A percentile compares a stretch with the other conserved stretches of the same genome.
phyloP scores from a whole-genome alignment of 2,797 vertebrate genomes.

The Meriones psammophilus region DNA sequence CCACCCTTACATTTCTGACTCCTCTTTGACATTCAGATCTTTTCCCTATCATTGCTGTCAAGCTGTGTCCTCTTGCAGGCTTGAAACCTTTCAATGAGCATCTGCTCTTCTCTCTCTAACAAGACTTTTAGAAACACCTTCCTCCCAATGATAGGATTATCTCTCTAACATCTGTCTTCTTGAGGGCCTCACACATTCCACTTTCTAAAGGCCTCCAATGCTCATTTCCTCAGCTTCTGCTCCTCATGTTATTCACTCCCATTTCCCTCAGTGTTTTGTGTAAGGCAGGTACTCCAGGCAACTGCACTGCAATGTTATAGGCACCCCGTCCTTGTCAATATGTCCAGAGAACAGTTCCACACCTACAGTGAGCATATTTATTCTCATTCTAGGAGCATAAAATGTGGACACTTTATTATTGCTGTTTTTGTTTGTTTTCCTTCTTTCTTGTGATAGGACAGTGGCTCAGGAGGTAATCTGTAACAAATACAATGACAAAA shows the following conservation, averaged over 20 bases:
- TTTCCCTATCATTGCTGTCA: slow-evolving; percentile 32
- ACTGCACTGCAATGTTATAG: neutral
- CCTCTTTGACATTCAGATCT: slow-evolving; percentile 12
- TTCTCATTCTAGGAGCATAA: neutral
- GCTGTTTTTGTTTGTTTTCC: neutral
- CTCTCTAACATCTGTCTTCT: neutral
- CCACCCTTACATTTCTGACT: neutral
- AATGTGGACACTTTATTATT: neutral
- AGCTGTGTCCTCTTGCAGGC: slow-evolving; percentile 12
- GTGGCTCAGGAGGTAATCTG: neutral
- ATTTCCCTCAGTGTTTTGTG: neutral
- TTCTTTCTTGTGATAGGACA: neutral
- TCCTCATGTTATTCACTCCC: neutral
- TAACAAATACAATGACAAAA: neutral
- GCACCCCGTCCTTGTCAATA: neutral
- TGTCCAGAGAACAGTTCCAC: neutral
- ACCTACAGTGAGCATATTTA: neutral
- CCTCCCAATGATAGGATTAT: neutral
- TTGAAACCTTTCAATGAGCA: slow-evolving; percentile 8
- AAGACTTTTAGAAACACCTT: slow-evolving; percentile 36
- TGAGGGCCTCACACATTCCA: neutral
- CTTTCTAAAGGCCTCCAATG: slow-evolving; percentile 13
- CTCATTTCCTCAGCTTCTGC: slow-evolving; percentile 16
- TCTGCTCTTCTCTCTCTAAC: neutral
- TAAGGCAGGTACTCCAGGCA: neutral